Conservation (phyloP, 2,797 vertebrate genomes). For the Acipenser ruthenus region DNA sequence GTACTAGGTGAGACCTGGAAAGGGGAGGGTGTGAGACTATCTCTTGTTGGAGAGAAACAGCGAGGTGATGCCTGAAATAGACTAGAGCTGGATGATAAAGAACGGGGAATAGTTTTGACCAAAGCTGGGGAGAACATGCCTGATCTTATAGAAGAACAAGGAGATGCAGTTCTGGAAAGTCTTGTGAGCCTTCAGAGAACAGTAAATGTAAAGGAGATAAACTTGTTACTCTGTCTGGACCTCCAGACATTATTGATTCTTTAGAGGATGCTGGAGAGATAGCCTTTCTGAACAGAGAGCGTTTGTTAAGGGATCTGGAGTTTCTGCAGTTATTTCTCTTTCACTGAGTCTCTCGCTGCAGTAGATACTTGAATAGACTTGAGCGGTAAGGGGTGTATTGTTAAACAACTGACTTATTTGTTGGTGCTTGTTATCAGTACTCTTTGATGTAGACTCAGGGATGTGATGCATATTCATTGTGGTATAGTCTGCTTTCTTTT, state of each 20-base stretch:
- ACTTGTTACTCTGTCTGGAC: slow-evolving; percentile 42
- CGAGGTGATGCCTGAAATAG: slow-evolving; percentile 57
- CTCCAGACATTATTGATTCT: slow-evolving; percentile 57
- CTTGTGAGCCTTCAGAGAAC: slow-evolving; percentile 37
- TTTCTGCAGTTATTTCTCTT: slow-evolving; percentile 35
- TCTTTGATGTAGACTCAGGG: slow-evolving; percentile 33
- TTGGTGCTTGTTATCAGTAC: slow-evolving; percentile 46
- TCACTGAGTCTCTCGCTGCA: slow-evolving; percentile 29
- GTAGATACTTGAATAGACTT: slow-evolving; percentile 44
- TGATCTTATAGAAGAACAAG: slow-evolving; percentile 53
- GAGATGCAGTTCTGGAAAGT: slow-evolving; percentile 45
- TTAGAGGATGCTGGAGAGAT: slow-evolving; percentile 53
- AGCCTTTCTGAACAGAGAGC: slow-evolving; percentile 17
- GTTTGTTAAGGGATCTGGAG: neutral
- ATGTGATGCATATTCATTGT: slow-evolving; percentile 9
- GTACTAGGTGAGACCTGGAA: slow-evolving; percentile 46
- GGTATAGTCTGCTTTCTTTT: slow-evolving; percentile 7
- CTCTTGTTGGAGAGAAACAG: slow-evolving; percentile 61
- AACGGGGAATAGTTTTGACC: slow-evolving; percentile 59
- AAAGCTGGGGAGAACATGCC: slow-evolving; percentile 66
- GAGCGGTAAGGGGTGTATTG: slow-evolving; percentile 29
- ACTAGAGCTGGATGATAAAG: slow-evolving; percentile 73
- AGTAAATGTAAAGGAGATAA: slow-evolving; percentile 32
- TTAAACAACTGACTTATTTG: slow-evolving; percentile 36
- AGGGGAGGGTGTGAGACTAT: slow-evolving; percentile 49